Base-by-base conservation (phyloP, 2,888 invertebrate species). In the Buathra laborator region DNA sequence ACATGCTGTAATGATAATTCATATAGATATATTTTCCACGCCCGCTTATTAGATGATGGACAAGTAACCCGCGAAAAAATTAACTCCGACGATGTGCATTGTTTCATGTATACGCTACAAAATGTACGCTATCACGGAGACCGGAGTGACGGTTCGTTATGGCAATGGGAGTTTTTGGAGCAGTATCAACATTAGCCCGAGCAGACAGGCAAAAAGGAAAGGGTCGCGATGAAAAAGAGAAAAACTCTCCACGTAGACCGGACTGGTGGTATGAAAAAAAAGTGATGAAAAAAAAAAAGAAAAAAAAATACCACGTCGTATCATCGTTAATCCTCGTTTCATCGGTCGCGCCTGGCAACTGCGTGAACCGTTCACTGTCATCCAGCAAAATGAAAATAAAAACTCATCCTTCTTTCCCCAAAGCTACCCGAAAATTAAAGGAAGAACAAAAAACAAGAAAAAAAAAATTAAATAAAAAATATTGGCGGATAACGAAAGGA, bases 261-360 rank as follows among this genome's bases (percentile, higher is more conserved):
- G 5, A 37, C 43, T 37, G 9, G 16, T 16, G 53, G 37, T 37
- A 37, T 9, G 9, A 9, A 5, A 37, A 37, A 37, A 37, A 37
- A 7, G 37, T 37, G 37, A 37, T 37, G 37, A 74, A 32, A 67
- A 59, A 75, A 59, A 32, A 56, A 70, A 53, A 80, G 24, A 70
- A 53, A 14, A 19, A 53, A 74, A 74, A 75, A 72, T 29, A 46
- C 29, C 71, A 66, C 80, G 53, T 62, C 75, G 48, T 76, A 84
- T 84, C 80, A 80, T 76, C 80, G 80, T 84, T 84, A 80, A 80
- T 84, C 80, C 75, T 76, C 80, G 80, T 84, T 84, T 84, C 76
- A 67, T 76, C 84, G 71, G 71, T 29, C 64, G 71, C 59, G 48
- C 66, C 46, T 76, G 71, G 53, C 44, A 75, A 76, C 71, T 74